Evolutionary conservation across 2,888 invertebrate genomes (phyloP).

Genomic region (Ptychoptera albimana): DNA sequence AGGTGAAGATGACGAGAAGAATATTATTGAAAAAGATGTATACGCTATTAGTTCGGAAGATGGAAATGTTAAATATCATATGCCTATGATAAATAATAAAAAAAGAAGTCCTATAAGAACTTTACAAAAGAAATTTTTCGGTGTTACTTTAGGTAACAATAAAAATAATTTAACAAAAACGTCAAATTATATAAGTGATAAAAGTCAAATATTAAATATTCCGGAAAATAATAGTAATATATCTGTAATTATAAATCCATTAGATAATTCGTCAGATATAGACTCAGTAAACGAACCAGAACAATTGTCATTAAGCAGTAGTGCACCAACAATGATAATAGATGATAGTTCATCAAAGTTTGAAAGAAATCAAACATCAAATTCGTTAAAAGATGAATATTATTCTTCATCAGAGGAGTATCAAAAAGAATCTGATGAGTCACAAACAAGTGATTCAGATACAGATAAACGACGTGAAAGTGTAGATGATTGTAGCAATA

Average conservation of each 20-base stretch:
- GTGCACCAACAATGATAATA: constrained; percentile 7
- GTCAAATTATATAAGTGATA: constrained; percentile 27
- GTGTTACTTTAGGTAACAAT: constrained; percentile 28
- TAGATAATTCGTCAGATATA: constrained; percentile 30
- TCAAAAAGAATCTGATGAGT: constrained; percentile 14
- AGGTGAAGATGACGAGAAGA: constrained; percentile 18
- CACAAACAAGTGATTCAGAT: constrained; percentile 26
- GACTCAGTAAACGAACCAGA: constrained; percentile 18
- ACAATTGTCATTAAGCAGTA: constrained; percentile 13
- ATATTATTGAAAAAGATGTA: constrained; percentile 36
- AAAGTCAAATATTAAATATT: constrained; percentile 10
- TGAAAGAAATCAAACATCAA: constrained; percentile 4
- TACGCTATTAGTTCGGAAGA: constrained; percentile 71
- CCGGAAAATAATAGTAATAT: constrained; percentile 28
- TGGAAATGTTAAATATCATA: constrained; percentile 47
- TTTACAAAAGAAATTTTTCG: constrained; percentile 29
- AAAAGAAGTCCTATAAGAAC: constrained; percentile 27
- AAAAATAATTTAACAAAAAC: constrained; percentile 19
- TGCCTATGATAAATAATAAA: constrained; percentile 21
- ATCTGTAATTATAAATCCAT: constrained; percentile 49
- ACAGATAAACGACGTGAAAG: constrained; percentile 27
- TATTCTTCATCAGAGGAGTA: constrained; percentile 20
- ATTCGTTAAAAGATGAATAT: constrained; percentile 4
- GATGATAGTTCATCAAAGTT: not conserved
- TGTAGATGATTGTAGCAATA: constrained; percentile 22